Evolutionary conservation across 2,113 vertebrate species (phyloP).

Genomic region (Spermophilus dauricus): DNA sequence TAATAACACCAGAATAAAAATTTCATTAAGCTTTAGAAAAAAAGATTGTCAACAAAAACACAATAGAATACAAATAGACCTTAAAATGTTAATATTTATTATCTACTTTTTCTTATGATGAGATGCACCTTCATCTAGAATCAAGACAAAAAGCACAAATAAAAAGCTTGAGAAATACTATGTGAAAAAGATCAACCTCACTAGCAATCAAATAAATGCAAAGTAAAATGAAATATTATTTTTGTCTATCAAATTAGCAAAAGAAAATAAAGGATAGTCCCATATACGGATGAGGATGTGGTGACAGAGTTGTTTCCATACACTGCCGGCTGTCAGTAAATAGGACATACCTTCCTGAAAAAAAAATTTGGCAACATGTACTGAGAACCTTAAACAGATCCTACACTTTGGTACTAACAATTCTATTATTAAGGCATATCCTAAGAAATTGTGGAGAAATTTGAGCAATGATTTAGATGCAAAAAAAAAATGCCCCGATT

Average conservation of each 20-base stretch:
- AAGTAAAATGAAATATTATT: constrained; percentile 73
- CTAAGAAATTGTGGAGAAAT: constrained; percentile 20
- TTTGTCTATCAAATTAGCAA: constrained; percentile 81
- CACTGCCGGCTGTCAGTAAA: background rate
- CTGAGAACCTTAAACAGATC: background rate
- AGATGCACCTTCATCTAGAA: background rate
- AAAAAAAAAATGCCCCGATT: background rate
- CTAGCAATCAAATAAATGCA: constrained; percentile 80
- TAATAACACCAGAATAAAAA: constrained; percentile 51
- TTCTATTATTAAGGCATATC: constrained; percentile 14
- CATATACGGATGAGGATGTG: constrained; percentile 73
- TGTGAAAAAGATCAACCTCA: constrained; percentile 50
- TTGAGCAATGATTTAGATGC: background rate
- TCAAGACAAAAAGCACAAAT: constrained; percentile 10
- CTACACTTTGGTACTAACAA: background rate
- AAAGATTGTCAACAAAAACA: constrained; percentile 9
- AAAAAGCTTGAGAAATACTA: constrained; percentile 49
- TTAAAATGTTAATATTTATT: constrained; percentile 23
- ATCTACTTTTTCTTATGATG: background rate
- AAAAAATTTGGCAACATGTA: background rate
- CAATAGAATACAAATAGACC: background rate
- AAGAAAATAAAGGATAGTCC: constrained; percentile 70
- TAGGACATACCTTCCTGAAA: constrained; percentile 45
- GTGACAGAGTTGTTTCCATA: constrained; percentile 64
- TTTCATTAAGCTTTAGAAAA: constrained; percentile 28